Percentiles rank a stretch among this genome's conserved stretches.
Conservation (phyloP, 1,140 invertebrate genomes). For the Tribolium madens region DNA sequence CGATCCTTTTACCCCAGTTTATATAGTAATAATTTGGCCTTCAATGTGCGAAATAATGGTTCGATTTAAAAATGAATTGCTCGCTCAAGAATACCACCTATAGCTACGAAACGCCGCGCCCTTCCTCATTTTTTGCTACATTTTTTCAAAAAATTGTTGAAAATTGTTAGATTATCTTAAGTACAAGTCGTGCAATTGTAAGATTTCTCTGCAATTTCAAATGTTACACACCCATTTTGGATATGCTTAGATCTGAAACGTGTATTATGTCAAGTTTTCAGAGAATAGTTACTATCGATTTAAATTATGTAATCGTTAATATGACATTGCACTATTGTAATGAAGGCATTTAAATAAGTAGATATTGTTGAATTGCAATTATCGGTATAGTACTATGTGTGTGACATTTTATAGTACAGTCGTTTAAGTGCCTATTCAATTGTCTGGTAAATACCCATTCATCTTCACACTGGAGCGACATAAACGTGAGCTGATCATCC, state of each 20-base stretch:
- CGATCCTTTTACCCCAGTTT: constrained; percentile 15
- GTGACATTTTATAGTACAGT: not conserved
- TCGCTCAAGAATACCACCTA: constrained; percentile 19
- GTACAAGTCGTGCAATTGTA: constrained; percentile 14
- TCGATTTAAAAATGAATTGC: not conserved
- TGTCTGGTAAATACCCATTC: not conserved
- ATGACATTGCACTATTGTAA: constrained; percentile 9
- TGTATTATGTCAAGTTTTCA: constrained; percentile 11
- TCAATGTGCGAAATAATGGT: constrained; percentile 14
- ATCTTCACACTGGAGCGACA: not conserved
- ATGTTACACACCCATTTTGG: constrained; percentile 24
- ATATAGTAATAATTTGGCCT: constrained; percentile 28
- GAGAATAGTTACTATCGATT: constrained; percentile 7
- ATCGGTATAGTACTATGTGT: constrained; percentile 19
- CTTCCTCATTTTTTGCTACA: constrained; percentile 11
- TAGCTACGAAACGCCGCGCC: constrained; percentile 23
- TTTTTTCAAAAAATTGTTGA: not conserved
- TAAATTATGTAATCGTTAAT: not conserved
- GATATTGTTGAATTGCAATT: not conserved
- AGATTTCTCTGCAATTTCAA: constrained; percentile 13
- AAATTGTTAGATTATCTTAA: constrained; percentile 12
- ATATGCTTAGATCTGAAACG: constrained; percentile 1
- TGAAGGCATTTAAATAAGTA: not conserved
- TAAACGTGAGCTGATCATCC: not conserved
- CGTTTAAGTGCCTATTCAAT: not conserved